These are phyloP conservation scores for Drosophila mercatorum DNA, from an alignment of 2,888 invertebrate species.

Conservation along the genomic window DNA sequence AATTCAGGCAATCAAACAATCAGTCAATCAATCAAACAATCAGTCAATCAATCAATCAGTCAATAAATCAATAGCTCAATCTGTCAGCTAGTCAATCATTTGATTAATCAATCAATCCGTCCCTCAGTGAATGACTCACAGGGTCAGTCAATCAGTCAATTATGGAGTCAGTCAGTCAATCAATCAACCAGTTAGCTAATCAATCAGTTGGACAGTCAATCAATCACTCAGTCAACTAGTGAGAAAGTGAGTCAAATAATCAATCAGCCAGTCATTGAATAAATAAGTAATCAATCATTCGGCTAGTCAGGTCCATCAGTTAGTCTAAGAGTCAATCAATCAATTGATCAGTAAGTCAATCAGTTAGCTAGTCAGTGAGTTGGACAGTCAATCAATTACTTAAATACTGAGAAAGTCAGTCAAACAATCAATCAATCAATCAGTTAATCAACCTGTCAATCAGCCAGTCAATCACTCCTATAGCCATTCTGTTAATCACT, in stretches of 20 bases:
- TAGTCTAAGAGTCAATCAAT: not conserved
- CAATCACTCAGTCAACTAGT: too few relatives aligned
- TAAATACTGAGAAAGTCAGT: too few relatives aligned
- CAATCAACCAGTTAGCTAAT: too few relatives aligned
- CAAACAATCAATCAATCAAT: not conserved
- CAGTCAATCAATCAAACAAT: not conserved
- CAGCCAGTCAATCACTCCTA: not conserved
- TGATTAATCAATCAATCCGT: not conserved
- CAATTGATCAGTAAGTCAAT: not conserved
- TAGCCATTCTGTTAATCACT: not conserved
- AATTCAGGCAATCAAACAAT: not conserved
- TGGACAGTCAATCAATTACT: not conserved
- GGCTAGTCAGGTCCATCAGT: not conserved
- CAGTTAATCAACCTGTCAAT: not conserved
- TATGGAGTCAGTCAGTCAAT: not conserved
- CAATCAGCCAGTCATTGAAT: not conserved
- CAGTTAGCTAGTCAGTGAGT: not conserved
- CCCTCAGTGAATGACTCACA: not conserved
- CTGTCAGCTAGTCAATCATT: not conserved
- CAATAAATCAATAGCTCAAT: not conserved
- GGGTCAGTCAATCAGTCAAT: not conserved
- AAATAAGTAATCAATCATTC: not conserved
- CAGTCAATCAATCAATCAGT: not conserved
- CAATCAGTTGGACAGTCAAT: too few relatives aligned
- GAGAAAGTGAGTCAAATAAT: too few relatives aligned